Evolutionary conservation across 2,797 vertebrate species (phyloP).

Genomic region (Perodicticus potto): DNA sequence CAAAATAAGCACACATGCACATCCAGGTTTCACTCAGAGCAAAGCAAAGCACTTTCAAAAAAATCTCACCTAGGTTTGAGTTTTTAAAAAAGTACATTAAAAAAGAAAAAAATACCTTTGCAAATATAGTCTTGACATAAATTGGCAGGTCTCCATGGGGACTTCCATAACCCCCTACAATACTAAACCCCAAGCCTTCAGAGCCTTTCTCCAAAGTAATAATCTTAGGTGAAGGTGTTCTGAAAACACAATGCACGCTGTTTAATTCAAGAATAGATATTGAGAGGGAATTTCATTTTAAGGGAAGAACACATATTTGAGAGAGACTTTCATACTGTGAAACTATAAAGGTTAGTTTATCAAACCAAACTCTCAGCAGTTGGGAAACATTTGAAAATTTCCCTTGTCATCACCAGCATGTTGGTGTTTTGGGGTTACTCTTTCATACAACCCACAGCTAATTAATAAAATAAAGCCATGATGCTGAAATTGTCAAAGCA

Average conservation of each 20-base stretch:
- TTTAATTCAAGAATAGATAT: constrained; percentile 81
- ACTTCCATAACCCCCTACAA: constrained; percentile 96
- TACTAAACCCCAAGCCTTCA: constrained; percentile 97
- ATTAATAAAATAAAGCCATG: constrained; percentile 58
- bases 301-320: constrained; percentile 79
- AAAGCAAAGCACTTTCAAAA: constrained; percentile 44
- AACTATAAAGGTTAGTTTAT: background rate
- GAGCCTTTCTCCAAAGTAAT: constrained; percentile 96
- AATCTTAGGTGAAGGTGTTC: constrained; percentile 91
- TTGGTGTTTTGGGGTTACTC: constrained; percentile 23
- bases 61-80: constrained; percentile 74
- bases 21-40: constrained; percentile 11
- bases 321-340: constrained; percentile 75
- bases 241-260: constrained; percentile 89
- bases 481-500: constrained; percentile 44
- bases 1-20: background rate
- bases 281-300: constrained; percentile 75
- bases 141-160: constrained; percentile 98
- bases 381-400: background rate
- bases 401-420: background rate
- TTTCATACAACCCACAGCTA: background rate
- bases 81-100: constrained; percentile 70
- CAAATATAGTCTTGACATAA: constrained; percentile 98
- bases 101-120: constrained; percentile 91
- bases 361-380: background rate